Percentiles rank a stretch among this genome's conserved stretches.
These are phyloP conservation scores for Aspidiotus destructor DNA, from an alignment of 2,888 invertebrate species.

Conservation along the genomic window DNA sequence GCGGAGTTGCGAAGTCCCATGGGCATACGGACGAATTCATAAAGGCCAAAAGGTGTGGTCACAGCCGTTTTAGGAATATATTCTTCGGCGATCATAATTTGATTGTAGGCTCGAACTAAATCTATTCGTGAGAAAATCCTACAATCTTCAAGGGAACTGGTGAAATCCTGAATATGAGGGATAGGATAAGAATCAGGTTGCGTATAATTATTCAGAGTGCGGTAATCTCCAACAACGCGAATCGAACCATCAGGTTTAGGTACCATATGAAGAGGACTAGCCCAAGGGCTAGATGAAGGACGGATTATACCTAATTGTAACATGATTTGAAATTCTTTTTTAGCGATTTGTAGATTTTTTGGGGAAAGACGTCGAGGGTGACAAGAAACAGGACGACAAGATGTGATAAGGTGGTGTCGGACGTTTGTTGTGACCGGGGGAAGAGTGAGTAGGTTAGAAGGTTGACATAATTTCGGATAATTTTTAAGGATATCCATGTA, in stretches of 20 bases:
- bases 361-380: not conserved
- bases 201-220: constrained; percentile 39
- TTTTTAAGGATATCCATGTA: too few relatives aligned
- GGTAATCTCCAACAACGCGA: constrained; percentile 42
- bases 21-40: constrained; percentile 37
- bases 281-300: constrained; percentile 39
- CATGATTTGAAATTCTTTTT: not conserved
- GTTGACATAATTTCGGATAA: not conserved
- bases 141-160: constrained; percentile 36
- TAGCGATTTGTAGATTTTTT: not conserved
- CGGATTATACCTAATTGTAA: not conserved
- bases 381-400: not conserved
- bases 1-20: constrained; percentile 37
- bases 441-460: not conserved
- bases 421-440: not conserved
- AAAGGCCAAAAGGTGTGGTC: constrained; percentile 41
- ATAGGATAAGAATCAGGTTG: constrained; percentile 40
- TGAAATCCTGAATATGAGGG: constrained; percentile 39
- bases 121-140: constrained; percentile 40
- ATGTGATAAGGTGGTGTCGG: not conserved
- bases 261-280: constrained; percentile 39
- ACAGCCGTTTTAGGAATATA: constrained; percentile 35
- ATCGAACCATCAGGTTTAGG: constrained; percentile 37
- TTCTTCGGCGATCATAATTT: constrained; percentile 40
- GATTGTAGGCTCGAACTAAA: constrained; percentile 41